Evolutionary conservation across 1,140 invertebrate genomes (phyloP).

Genomic region (Holcopasites calliopsidis): DNA sequence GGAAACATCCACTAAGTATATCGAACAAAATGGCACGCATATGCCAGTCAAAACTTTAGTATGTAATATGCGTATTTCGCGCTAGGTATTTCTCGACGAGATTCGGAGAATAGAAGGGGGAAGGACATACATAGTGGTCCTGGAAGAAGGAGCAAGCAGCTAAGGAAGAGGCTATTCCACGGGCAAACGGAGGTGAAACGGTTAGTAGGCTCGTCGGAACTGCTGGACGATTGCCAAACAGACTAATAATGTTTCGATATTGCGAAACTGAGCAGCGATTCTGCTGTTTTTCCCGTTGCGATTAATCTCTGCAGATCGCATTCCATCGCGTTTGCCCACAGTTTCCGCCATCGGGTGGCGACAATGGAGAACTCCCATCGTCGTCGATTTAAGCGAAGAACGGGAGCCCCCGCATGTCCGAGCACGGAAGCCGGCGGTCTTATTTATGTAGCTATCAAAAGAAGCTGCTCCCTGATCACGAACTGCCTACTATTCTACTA

Average conservation of each 20-base stretch:
- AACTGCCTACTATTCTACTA: background rate
- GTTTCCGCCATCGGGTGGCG: slow-evolving; percentile 13
- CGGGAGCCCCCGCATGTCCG: background rate
- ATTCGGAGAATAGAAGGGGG: too few relatives aligned
- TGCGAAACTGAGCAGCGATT: slow-evolving; percentile 54
- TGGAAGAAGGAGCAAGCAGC: background rate
- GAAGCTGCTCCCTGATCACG: background rate
- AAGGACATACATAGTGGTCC: background rate
- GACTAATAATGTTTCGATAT: slow-evolving; percentile 68
- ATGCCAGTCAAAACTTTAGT: too few relatives aligned
- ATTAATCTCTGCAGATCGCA: slow-evolving; percentile 20
- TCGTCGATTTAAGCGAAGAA: background rate
- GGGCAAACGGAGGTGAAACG: background rate
- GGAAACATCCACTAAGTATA: too few relatives aligned
- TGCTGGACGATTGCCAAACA: slow-evolving; percentile 61
- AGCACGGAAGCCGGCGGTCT: background rate
- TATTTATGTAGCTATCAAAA: background rate
- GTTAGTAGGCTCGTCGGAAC: slow-evolving; percentile 18
- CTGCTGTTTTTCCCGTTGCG: slow-evolving; percentile 6
- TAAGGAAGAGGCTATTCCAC: background rate
- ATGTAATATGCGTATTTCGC: too few relatives aligned
- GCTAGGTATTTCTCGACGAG: too few relatives aligned
- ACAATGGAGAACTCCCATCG: background rate
- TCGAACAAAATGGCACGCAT: background rate
- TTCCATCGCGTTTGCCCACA: slow-evolving; percentile 22